Conservation (phyloP, 2,888 invertebrate species). For the Thereva nobilitata region DNA sequence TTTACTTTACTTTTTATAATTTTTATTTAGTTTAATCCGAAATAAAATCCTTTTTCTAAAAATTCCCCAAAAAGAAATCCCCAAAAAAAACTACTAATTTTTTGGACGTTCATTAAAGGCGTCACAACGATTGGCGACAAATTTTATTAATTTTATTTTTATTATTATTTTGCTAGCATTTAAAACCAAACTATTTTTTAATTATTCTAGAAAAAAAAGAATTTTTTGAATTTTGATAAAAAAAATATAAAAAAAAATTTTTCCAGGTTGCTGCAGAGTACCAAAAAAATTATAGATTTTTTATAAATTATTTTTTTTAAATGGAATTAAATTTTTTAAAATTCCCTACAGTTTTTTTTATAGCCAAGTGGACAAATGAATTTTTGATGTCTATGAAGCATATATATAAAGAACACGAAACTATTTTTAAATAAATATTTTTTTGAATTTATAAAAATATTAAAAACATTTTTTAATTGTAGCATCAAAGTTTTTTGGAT, state of each 20-base stretch:
- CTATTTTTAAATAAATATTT: conserved; percentile 4
- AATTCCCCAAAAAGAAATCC: not conserved
- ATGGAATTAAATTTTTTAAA: too few relatives aligned
- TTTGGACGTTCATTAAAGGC: conserved; percentile 20
- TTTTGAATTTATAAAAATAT: not conserved
- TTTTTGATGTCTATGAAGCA: conserved; percentile 41
- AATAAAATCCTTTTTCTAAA: too few relatives aligned
- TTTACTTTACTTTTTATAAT: too few relatives aligned
- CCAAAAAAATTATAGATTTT: not conserved
- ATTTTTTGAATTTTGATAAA: conserved; percentile 32
- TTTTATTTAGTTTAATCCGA: too few relatives aligned
- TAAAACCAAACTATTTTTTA: too few relatives aligned
- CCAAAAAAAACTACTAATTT: conserved; percentile 2
- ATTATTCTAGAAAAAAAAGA: not conserved
- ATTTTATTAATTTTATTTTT: not conserved
- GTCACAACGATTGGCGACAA: conserved; percentile 17
- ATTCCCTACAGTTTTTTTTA: conserved; percentile 9
- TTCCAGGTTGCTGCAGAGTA: conserved; percentile 28
- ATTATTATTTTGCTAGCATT: too few relatives aligned
- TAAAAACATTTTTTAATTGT: conserved; percentile 22
- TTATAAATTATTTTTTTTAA: conserved; percentile 7
- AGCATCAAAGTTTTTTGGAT: conserved; percentile 43
- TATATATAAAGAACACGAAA: not conserved
- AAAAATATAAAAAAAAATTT: conserved; percentile 15
- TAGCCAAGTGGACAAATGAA: conserved; percentile 36